Conservation (phyloP, 1,140 invertebrate species). For the Caenorhabditis briggsae region DNA sequence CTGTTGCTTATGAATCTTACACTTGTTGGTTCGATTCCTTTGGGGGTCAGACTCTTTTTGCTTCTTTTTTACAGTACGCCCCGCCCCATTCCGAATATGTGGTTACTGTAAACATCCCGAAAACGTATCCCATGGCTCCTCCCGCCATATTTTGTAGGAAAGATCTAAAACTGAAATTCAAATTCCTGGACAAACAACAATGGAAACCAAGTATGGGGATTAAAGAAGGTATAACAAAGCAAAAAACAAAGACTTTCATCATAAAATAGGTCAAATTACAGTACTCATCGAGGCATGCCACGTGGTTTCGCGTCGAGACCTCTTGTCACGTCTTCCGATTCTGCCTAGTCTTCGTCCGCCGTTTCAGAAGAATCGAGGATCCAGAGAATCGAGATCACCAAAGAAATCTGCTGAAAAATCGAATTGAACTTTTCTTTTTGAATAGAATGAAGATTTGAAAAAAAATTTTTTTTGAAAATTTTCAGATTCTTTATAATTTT, state of each 20-base stretch:
- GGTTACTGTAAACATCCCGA: neutral
- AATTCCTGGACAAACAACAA: conserved; percentile 3
- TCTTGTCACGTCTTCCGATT: neutral
- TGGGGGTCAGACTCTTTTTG: neutral
- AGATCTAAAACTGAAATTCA: neutral
- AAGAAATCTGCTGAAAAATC: neutral
- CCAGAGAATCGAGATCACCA: conserved; percentile 8
- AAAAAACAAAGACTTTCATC: neutral
- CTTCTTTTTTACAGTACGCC: conserved; percentile 18
- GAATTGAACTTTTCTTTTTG: neutral
- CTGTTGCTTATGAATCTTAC: too few species aligned
- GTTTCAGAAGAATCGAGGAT: too few species aligned
- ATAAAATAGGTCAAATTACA: neutral
- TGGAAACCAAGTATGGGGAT: conserved; percentile 28
- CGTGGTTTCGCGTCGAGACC: conserved; percentile 5
- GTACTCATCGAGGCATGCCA: conserved; percentile 35
- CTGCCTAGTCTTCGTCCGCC: neutral
- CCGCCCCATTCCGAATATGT: conserved; percentile 11
- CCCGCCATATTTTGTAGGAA: neutral
- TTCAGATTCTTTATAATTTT: too few species aligned
- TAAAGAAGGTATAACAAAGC: neutral
- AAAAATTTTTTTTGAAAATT: neutral
- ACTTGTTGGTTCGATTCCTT: too few species aligned
- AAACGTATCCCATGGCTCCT: neutral
- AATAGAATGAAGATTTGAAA: neutral